Evolutionary conservation across 2,113 vertebrate genomes (phyloP), one percentile per base, ranked within the genome.

Genomic region (Dryoscopus gambensis): DNA sequence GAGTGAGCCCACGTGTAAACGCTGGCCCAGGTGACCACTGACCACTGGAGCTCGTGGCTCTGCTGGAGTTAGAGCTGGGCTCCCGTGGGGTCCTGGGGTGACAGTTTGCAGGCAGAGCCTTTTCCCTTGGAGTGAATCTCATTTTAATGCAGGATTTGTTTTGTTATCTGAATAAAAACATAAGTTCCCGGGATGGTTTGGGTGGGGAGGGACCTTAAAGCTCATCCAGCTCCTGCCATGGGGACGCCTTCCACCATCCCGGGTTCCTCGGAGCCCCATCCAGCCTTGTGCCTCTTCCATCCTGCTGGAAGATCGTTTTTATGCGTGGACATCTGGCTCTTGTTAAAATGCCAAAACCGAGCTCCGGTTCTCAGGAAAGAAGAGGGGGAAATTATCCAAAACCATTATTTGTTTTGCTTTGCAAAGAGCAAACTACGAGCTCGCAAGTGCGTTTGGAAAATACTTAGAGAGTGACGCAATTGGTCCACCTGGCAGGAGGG

Each of bases 11-110:
- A 0, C 18, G 24, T 49, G 55, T 4, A 22, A 25, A 5, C 13
- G 4, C 52, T 75, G 22, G 22, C 39, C 52, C 39, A 10, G 31
- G 13, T 30, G 40, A 6, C 9, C 16, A 0, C 1, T 81, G 53
- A 9, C 7, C 21, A 0, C 0, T 13, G 9, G 22, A 15, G 49
- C 33, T 20, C 11, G 76, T 56, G 63, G 33, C 35, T n/a, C 2
- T 42, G 60, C 27, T 67, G 67, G 18, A 35, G 47, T 25, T 65
- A 21, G 47, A 22, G 25, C 52, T 52, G 47, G 23, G 2, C 50
- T 39, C 35, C 71, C 33, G 1, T 31, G 40, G 18, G 23, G 7
- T 44, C 5, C 1, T 2, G 15, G 28, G n/a, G 13, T 40, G 50
- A 20, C 6, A 2, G 5, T 31, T 42, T 59, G 67, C 67, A 68